phyloP scores from a whole-genome alignment of 2,113 vertebrate genomes.

The Anguilla rostrata region DNA sequence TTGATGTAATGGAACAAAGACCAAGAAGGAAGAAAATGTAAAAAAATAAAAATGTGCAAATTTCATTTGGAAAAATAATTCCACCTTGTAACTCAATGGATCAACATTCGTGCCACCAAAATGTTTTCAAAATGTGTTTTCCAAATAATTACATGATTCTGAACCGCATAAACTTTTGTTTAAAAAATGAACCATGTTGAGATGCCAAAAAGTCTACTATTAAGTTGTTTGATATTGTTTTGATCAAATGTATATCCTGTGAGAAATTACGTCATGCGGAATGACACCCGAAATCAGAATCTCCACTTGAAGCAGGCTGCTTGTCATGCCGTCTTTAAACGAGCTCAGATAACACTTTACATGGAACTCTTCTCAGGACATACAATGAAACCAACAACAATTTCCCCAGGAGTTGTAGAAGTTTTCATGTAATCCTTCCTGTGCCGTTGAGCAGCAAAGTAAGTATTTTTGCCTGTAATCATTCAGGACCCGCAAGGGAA shows the following conservation, averaged over 20 bases:
- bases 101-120: constrained; percentile 45
- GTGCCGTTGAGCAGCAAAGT: constrained; percentile 31
- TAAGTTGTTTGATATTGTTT: constrained; percentile 8
- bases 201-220: neutral
- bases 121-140: constrained; percentile 42
- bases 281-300: constrained; percentile 43
- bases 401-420: neutral
- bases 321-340: constrained; percentile 35
- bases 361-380: constrained; percentile 54
- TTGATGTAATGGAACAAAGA: constrained; percentile 22
- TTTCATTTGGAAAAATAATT: constrained; percentile 63
- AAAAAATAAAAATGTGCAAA: constrained; percentile 41
- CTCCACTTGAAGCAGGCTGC: constrained; percentile 37
- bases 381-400: constrained; percentile 45
- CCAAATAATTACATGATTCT: constrained; percentile 31
- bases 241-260: neutral
- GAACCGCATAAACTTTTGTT: constrained; percentile 18
- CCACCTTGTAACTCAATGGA: constrained; percentile 51
- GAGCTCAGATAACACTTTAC: constrained; percentile 45
- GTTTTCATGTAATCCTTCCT: constrained; percentile 46
- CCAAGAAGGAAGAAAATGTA: constrained; percentile 24
- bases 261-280: constrained; percentile 22
- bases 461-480: constrained; percentile 32
- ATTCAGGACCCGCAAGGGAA: neutral
- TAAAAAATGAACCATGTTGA: neutral